Evolutionary conservation across 2,888 invertebrate species (phyloP).

Genomic region (Melipona beecheii): DNA sequence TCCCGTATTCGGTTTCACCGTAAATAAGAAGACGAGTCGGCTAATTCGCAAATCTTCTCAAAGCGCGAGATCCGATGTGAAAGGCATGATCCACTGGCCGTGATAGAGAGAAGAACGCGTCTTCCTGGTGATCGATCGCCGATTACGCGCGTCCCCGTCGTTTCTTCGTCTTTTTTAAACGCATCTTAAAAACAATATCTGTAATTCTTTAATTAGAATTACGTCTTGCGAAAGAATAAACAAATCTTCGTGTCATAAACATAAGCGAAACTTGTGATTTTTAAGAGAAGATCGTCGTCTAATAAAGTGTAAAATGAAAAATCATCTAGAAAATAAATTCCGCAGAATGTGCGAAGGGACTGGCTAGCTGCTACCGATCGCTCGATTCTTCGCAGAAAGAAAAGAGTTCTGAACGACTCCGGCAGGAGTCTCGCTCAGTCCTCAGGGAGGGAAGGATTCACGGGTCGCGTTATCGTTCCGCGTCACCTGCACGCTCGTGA

Average conservation of each 20-base stretch:
- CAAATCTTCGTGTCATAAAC: not conserved
- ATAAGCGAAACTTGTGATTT: too few relatives aligned
- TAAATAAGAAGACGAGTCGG: slow-evolving; percentile 76
- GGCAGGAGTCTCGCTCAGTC: not conserved
- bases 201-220: not conserved
- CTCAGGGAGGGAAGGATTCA: slow-evolving; percentile 15
- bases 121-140: slow-evolving; percentile 13
- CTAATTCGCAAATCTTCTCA: slow-evolving; percentile 79
- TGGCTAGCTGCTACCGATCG: not conserved
- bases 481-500: slow-evolving; percentile 59
- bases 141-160: not conserved
- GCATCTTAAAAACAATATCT: not conserved
- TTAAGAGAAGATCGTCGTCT: too few relatives aligned
- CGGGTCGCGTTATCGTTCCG: slow-evolving; percentile 38
- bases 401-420: not conserved
- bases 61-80: slow-evolving; percentile 74
- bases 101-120: slow-evolving; percentile 41
- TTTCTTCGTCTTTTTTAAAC: too few relatives aligned
- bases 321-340: too few relatives aligned
- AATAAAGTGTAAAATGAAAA: too few relatives aligned
- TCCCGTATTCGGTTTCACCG: slow-evolving; percentile 78
- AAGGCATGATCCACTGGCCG: slow-evolving; percentile 62
- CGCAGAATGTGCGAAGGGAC: too few relatives aligned
- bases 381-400: too few relatives aligned
- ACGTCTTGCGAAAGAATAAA: not conserved